phyloP scores from a whole-genome alignment of 2,797 vertebrate species.

The Melanotaenia pygmaea region DNA sequence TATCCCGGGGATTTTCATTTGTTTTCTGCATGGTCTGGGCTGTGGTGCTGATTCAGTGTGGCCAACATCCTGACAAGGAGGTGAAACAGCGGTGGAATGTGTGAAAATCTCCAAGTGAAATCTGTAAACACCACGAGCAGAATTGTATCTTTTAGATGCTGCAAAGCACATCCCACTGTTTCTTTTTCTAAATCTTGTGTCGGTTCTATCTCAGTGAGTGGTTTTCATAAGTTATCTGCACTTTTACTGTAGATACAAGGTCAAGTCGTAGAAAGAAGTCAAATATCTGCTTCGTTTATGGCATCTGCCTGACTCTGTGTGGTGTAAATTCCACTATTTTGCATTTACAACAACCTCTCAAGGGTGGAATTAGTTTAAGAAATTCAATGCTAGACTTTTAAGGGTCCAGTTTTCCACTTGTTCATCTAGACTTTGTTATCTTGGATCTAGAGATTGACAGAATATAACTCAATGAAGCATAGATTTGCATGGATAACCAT shows the following conservation, averaged over 20 bases:
- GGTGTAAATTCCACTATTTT: conserved; percentile 7
- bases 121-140: background rate
- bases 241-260: background rate
- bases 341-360: background rate
- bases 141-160: background rate
- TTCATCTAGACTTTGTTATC: conserved; percentile 1
- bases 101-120: conserved; percentile 4
- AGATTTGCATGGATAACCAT: background rate
- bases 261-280: background rate
- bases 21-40: conserved; percentile 26
- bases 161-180: background rate
- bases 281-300: background rate
- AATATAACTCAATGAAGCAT: background rate
- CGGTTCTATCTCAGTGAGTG: background rate
- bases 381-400: background rate
- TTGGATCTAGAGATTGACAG: background rate
- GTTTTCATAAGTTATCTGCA: background rate
- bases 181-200: background rate
- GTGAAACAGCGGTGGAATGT: background rate
- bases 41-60: conserved; percentile 31
- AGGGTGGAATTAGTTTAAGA: background rate
- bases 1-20: conserved; percentile 44
- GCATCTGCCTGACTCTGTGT: background rate
- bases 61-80: background rate
- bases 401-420: background rate